Evolutionary conservation across 2,797 vertebrate genomes (phyloP).

Genomic region (Tragelaphus oryx): DNA sequence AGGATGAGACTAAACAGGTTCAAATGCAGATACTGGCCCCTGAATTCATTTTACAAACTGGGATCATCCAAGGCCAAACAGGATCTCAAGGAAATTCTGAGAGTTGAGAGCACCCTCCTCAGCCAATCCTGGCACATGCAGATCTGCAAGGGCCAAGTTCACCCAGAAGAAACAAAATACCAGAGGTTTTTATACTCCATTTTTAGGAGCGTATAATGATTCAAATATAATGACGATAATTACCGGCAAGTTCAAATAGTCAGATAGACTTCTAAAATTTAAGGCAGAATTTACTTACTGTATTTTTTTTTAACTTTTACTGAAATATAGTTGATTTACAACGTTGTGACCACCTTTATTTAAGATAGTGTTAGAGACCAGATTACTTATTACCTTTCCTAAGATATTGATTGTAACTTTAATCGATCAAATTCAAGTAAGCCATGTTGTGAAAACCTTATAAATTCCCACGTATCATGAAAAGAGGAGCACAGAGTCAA

Average conservation of each 20-base stretch:
- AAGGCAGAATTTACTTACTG: constrained; percentile 22
- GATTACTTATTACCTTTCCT: constrained; percentile 31
- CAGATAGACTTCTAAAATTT: constrained; percentile 28
- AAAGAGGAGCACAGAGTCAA: neutral
- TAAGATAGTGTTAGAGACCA: neutral
- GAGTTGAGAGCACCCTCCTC: neutral
- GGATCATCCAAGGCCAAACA: neutral
- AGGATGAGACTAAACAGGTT: neutral
- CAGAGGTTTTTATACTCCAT: neutral
- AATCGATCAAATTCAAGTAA: constrained; percentile 27
- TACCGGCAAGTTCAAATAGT: constrained; percentile 6
- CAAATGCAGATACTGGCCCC: neutral
- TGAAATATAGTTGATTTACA: neutral
- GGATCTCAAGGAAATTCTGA: neutral
- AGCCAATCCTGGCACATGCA: neutral
- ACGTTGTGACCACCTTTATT: neutral
- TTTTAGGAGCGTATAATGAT: neutral
- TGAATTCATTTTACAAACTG: neutral
- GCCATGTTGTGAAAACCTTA: constrained; percentile 22
- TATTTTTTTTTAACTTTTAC: neutral
- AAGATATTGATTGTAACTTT: neutral
- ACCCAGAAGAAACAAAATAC: neutral
- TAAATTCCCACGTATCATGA: neutral
- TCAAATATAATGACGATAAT: constrained; percentile 12
- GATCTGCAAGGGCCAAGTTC: neutral